Percentiles rank a stretch among this genome's conserved stretches.
Evolutionary conservation across 1,140 invertebrate genomes (phyloP).

Genomic region (Catajapyx aquilonaris): DNA sequence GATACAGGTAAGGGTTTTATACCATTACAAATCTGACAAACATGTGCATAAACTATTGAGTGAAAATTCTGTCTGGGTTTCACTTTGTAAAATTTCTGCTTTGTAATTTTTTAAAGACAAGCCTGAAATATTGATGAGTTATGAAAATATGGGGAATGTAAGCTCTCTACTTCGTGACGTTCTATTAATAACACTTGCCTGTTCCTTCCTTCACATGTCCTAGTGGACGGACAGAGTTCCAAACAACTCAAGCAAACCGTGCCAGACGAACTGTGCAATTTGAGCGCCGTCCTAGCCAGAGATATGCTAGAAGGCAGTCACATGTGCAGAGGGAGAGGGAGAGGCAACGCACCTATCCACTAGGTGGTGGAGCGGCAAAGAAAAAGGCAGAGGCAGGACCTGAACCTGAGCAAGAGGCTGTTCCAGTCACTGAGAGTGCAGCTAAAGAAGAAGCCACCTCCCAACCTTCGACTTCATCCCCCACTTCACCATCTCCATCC

Average conservation of each 20-base stretch:
- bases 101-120: too few relatives aligned
- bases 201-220: conserved; percentile 12
- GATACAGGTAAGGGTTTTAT: conserved; percentile 66
- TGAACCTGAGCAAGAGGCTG: conserved; percentile 9
- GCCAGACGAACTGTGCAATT: conserved; percentile 81
- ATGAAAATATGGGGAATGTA: too few relatives aligned
- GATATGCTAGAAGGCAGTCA: conserved; percentile 75
- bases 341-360: conserved; percentile 23
- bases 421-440: conserved; percentile 3
- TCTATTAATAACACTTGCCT: too few relatives aligned
- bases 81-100: conserved; percentile 2
- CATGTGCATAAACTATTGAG: neutral
- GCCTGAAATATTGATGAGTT: too few relatives aligned
- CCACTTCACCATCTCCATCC: conserved; percentile 3
- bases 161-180: too few relatives aligned
- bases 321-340: conserved; percentile 56
- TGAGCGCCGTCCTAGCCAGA: conserved; percentile 84
- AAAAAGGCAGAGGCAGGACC: conserved; percentile 10
- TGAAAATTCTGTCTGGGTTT: neutral
- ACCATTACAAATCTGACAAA: neutral
- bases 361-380: conserved; percentile 10
- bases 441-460: conserved; percentile 1
- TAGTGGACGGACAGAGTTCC: conserved; percentile 79
- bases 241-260: conserved; percentile 72
- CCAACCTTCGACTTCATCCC: conserved; percentile 4